These are phyloP conservation scores for Megamerina dolium DNA, from an alignment of 2,888 invertebrate genomes.

Conservation along the genomic window DNA sequence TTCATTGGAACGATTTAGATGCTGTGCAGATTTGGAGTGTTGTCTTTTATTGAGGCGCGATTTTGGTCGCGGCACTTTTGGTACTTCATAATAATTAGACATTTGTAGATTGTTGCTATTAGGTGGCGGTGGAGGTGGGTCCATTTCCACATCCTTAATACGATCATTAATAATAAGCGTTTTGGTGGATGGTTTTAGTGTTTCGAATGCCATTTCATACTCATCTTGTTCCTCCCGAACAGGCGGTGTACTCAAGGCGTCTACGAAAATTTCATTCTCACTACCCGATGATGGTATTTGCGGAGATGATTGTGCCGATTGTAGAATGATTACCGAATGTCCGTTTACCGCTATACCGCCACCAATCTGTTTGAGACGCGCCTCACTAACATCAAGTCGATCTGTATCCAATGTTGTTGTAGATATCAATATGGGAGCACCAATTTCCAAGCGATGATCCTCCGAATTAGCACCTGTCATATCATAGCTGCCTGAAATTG, in stretches of 20 bases:
- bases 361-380: slow-evolving; percentile 36
- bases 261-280: slow-evolving; percentile 43
- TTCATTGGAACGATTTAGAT: slow-evolving; percentile 43
- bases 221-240: slow-evolving; percentile 17
- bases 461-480: slow-evolving; percentile 47
- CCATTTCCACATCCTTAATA: slow-evolving; percentile 1
- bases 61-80: slow-evolving; percentile 17
- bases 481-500: slow-evolving; percentile 44
- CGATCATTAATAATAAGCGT: neutral
- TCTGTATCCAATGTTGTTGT: slow-evolving; percentile 46
- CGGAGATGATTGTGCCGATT: slow-evolving; percentile 20
- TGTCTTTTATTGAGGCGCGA: slow-evolving; percentile 27
- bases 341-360: slow-evolving; percentile 31
- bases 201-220: slow-evolving; percentile 21
- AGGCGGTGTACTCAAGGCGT: slow-evolving; percentile 39
- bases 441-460: slow-evolving; percentile 47
- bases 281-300: slow-evolving; percentile 34
- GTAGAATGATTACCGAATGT: slow-evolving; percentile 20
- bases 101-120: too few species aligned
- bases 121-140: slow-evolving; percentile 11
- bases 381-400: slow-evolving; percentile 40
- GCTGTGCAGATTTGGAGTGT: slow-evolving; percentile 44
- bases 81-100: slow-evolving; percentile 27
- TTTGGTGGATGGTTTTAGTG: slow-evolving; percentile 2
- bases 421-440: slow-evolving; percentile 46